Conservation (phyloP, 2,888 invertebrate genomes). For the Drymonia ruficornis region DNA sequence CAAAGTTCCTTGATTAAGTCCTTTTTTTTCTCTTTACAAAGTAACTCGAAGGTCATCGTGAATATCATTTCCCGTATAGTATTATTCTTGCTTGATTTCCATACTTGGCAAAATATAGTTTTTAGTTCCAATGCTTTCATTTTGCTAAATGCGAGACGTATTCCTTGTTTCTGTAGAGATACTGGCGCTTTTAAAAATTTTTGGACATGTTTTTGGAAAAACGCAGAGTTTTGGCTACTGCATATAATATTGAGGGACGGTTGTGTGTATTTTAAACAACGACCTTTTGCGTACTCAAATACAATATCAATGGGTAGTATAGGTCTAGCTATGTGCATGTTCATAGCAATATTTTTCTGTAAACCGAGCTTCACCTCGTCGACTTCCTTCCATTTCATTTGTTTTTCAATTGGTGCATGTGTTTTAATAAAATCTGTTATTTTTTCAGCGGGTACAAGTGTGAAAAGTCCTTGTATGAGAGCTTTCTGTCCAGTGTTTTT, state of each 20-base stretch:
- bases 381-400: constrained; percentile 57
- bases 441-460: constrained; percentile 48
- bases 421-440: constrained; percentile 46
- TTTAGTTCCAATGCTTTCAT: constrained; percentile 44
- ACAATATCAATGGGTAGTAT: constrained; percentile 48
- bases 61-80: constrained; percentile 54
- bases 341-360: constrained; percentile 55
- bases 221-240: constrained; percentile 44
- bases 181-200: constrained; percentile 50
- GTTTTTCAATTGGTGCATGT: constrained; percentile 52
- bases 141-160: constrained; percentile 51
- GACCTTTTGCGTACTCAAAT: constrained; percentile 56
- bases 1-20: constrained; percentile 39
- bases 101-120: constrained; percentile 42
- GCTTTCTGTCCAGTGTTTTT: constrained; percentile 48
- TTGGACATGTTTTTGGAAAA: constrained; percentile 41
- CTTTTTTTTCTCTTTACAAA: constrained; percentile 47
- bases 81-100: constrained; percentile 51
- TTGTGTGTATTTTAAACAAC: constrained; percentile 55
- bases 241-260: constrained; percentile 56
- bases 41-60: constrained; percentile 43
- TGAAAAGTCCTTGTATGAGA: constrained; percentile 48
- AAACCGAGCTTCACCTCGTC: constrained; percentile 51
- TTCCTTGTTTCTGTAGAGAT: constrained; percentile 59
- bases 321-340: constrained; percentile 60